Base-by-base conservation (phyloP, 2,797 vertebrate species). In the Sorex maritimensis region DNA sequence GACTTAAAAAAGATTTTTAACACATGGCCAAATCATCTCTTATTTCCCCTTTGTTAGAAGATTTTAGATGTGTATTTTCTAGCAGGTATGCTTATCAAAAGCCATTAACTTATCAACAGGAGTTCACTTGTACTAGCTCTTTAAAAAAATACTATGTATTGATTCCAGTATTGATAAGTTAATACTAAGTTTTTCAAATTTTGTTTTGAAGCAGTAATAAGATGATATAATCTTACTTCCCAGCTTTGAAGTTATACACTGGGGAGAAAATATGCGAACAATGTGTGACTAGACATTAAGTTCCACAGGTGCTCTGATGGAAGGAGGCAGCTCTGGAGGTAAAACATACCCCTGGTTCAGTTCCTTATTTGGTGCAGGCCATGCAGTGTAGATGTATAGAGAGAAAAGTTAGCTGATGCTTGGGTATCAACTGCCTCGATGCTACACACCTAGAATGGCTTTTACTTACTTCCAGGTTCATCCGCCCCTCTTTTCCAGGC, bases 381-480 rank as follows among this genome's bases (percentile, higher is more conserved):
- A 98, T 98, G 97, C 97, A 97, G 97, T 97, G 96, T 97, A 92
- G 94, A 95, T 93, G 96, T 96, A 97, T 77, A 97, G 88, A 97
- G 95, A 97, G 95, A 97, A 96, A 96, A 96, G 90, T 97, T 91
- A 96, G 89, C 97, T 97, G 95, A 96, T 94, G 95, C 96, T 95
- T 17, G 94, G 10, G 75, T 93, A 97, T 8, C 41, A 97, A 95
- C 97, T 98, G 97, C 97, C 97, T 98, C 96, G 91, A 93, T 96
- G 96, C 97, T 97, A 97, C 88, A 97, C 96, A 96, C 98, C 98
- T 98, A 97, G 89, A 97, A 96, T 61, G 95, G 95, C 96, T 97
- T 97, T 97, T 98, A 98, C 98, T 98, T 98, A 97, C 98, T 98
- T 98, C 97, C 97, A 97, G 86, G 97, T 97, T 98, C 98, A 98